A percentile compares a stretch with the other conserved stretches of the same genome.
Evolutionary conservation across 2,113 vertebrate genomes (phyloP).

Genomic region (Neotoma lepida): DNA sequence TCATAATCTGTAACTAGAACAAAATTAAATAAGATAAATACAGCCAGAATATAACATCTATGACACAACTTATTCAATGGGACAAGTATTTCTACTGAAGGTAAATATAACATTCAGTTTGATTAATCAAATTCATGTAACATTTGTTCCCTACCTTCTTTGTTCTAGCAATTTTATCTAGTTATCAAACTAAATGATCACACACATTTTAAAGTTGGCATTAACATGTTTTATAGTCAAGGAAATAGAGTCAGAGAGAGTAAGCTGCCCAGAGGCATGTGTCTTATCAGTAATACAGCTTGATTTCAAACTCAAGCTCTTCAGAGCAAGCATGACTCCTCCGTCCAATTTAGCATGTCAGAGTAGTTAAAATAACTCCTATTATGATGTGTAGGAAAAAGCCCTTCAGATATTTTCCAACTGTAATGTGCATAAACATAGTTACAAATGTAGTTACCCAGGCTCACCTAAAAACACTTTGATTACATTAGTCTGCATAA

Average conservation of each 20-base stretch:
- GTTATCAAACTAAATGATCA: not conserved
- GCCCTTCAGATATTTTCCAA: not conserved
- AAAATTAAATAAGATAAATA: not conserved
- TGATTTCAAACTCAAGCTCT: not conserved
- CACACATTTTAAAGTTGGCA: not conserved
- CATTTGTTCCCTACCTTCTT: not conserved
- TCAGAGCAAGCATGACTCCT: not conserved
- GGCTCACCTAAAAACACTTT: not conserved
- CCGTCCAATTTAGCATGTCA: not conserved
- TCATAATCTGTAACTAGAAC: not conserved
- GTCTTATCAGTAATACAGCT: not conserved
- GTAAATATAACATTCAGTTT: not conserved
- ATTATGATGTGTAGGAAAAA: not conserved
- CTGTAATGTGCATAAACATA: not conserved
- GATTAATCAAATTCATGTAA: not conserved
- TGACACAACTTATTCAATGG: not conserved
- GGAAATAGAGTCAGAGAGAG: not conserved
- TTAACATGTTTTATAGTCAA: not conserved
- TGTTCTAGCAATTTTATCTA: not conserved
- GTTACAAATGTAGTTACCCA: not conserved
- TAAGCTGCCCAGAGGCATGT: not conserved
- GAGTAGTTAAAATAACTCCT: not conserved
- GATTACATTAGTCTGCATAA: not conserved
- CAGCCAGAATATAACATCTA: not conserved
- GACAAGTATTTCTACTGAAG: not conserved